Conservation (phyloP, 92 coral and sea anemone species). For the Galaxea fascicularis region DNA sequence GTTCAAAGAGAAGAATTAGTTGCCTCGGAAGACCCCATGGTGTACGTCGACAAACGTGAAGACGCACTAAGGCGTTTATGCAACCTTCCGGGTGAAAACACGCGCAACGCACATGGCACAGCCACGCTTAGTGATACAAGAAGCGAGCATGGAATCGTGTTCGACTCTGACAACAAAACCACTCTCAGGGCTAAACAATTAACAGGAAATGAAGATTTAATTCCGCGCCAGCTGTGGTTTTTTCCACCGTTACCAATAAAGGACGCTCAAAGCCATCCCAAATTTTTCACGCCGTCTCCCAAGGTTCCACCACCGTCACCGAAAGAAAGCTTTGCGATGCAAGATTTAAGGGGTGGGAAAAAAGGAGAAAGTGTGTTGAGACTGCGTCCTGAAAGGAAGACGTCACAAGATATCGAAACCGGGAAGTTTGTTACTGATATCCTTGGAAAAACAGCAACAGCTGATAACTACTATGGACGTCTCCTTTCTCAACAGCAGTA, state of each 20-base stretch:
- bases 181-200: not conserved
- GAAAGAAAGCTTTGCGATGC: not conserved
- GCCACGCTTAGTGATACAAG: not conserved
- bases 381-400: not conserved
- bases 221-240: slow-evolving; percentile 32
- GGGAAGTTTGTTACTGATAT: too few relatives aligned
- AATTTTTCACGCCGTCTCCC: not conserved
- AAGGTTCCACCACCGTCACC: not conserved
- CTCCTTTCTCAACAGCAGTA: not conserved
- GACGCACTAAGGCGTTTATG: slow-evolving; percentile 23
- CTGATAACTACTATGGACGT: not conserved
- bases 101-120: not conserved
- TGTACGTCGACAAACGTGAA: slow-evolving; percentile 4
- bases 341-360: not conserved
- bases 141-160: not conserved
- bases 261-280: not conserved
- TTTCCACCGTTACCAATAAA: slow-evolving; percentile 22
- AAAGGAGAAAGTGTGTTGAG: not conserved
- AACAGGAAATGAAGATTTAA: not conserved
- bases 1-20: not conserved
- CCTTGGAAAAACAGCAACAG: not conserved
- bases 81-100: slow-evolving; percentile 10
- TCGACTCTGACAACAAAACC: not conserved
- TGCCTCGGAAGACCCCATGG: not conserved
- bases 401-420: not conserved